A percentile compares a stretch with the other conserved stretches of the same genome.
phyloP scores from a whole-genome alignment of 2,888 invertebrate genomes.

The Ochropleura leucogaster region DNA sequence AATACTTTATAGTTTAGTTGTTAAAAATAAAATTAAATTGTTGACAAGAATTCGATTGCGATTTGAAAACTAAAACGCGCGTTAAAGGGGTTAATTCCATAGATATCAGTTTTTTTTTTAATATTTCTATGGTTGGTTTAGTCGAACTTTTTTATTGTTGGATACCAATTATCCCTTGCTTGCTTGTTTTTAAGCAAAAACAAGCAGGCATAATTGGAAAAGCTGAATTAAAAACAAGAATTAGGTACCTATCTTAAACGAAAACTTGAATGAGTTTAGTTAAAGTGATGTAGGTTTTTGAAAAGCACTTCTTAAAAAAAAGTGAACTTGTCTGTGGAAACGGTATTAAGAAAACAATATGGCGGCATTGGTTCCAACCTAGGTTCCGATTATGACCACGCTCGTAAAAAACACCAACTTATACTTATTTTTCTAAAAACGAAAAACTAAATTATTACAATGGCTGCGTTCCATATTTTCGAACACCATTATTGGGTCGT shows the following conservation, averaged over 20 bases:
- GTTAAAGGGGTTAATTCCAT: neutral
- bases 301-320: neutral
- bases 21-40: neutral
- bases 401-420: neutral
- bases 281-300: neutral
- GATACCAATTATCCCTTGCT: too few species aligned
- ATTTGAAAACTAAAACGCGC: neutral
- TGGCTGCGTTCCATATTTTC: neutral
- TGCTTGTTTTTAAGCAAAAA: too few species aligned
- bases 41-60: neutral
- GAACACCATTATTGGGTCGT: neutral
- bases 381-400: neutral
- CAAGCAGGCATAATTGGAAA: neutral
- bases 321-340: neutral
- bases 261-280: neutral
- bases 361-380: neutral
- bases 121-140: too few species aligned
- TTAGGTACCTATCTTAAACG: neutral
- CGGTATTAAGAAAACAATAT: neutral
- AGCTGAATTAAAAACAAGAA: neutral
- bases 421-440: neutral
- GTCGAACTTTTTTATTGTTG: neutral
- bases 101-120: too few species aligned
- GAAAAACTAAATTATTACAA: neutral
- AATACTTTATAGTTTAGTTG: conserved; percentile 1